Evolutionary conservation across 1,140 invertebrate genomes (phyloP).

Genomic region (Amphibalanus amphitrite): DNA sequence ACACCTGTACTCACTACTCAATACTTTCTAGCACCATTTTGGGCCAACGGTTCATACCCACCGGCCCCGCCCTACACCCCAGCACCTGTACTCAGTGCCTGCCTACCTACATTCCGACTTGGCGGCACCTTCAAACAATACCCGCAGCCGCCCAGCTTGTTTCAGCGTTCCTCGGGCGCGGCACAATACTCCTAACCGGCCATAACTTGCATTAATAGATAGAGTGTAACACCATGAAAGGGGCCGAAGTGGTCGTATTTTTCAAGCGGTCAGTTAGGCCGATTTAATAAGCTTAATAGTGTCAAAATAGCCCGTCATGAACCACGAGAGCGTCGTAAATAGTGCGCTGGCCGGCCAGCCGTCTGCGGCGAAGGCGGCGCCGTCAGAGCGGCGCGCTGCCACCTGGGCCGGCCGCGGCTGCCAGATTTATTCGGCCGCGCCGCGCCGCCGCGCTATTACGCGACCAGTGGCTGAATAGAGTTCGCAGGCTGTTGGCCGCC

Average conservation of each 20-base stretch:
- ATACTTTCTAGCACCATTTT: no score
- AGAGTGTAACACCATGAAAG: slow-evolving; percentile 1
- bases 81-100: no score
- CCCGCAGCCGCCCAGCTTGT: not conserved
- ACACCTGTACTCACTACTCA: no score
- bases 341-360: not conserved
- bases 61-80: no score
- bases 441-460: not conserved
- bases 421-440: not conserved
- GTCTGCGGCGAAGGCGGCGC: not conserved
- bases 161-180: no score
- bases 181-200: not conserved
- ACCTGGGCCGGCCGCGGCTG: not conserved
- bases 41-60: no score
- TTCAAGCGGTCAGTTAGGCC: not conserved
- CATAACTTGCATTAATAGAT: slow-evolving; percentile 2
- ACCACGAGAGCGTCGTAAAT: not conserved
- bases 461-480: not conserved
- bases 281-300: slow-evolving; percentile 2
- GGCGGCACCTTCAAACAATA: not conserved
- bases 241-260: not conserved
- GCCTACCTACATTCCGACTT: no score
- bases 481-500: not conserved
- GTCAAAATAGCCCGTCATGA: slow-evolving; percentile 1
- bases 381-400: not conserved